Percentiles rank a stretch among this genome's conserved stretches.
Conservation (phyloP, 2,113 vertebrate species). For the Pongo abelii region DNA sequence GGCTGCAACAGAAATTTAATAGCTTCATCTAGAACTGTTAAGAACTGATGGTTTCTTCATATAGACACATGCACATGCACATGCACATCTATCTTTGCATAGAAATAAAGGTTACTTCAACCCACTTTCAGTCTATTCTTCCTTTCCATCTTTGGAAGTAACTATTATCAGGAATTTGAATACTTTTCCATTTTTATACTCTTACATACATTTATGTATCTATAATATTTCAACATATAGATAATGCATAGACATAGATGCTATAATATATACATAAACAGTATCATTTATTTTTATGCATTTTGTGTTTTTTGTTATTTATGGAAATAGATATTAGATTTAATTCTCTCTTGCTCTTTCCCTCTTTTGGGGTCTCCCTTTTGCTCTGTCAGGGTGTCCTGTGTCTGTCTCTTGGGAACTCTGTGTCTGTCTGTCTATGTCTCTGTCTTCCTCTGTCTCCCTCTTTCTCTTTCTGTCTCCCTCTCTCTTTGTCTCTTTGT, state of each 20-base stretch:
- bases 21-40: not conserved
- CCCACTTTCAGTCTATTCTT: not conserved
- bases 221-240: not conserved
- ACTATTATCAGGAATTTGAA: not conserved
- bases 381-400: not conserved
- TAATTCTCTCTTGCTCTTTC: not conserved
- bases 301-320: not conserved
- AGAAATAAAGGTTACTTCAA: not conserved
- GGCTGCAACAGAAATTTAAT: not conserved
- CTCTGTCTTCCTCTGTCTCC: not conserved
- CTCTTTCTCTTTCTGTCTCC: not conserved
- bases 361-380: not conserved
- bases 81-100: not conserved
- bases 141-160: not conserved
- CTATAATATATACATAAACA: not conserved
- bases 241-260: not conserved
- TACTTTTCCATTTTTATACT: not conserved
- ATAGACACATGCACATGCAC: too few relatives aligned
- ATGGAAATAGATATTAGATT: not conserved
- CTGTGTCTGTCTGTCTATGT: not conserved
- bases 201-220: not conserved
- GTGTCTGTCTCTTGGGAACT: not conserved
- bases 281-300: not conserved
- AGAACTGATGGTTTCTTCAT: not conserved
- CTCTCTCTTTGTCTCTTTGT: not conserved